Evolutionary conservation across 2,888 invertebrate genomes (phyloP).

Genomic region (Philereme transversata): DNA sequence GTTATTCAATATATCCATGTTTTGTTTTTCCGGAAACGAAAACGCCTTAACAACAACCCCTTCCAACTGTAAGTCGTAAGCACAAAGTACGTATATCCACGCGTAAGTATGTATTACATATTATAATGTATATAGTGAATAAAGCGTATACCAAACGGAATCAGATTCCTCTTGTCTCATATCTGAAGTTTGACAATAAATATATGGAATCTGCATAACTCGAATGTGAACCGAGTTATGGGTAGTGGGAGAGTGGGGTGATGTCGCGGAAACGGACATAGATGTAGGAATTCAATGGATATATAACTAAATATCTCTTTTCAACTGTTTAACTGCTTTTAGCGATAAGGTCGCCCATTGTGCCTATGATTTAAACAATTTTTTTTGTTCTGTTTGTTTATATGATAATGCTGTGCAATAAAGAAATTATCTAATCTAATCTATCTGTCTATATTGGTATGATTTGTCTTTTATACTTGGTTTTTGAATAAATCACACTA

Average conservation of each 20-base stretch:
- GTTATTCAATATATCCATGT: neutral
- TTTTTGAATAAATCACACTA: too few relatives aligned
- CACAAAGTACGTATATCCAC: neutral
- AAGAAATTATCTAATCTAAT: too few relatives aligned
- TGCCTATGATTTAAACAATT: too few relatives aligned
- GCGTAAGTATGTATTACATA: conserved; percentile 2
- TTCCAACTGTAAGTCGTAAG: neutral
- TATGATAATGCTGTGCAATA: too few relatives aligned
- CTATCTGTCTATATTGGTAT: too few relatives aligned
- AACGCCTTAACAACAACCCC: conserved; percentile 12
- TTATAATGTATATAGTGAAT: conserved; percentile 63
- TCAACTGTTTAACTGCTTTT: too few relatives aligned
- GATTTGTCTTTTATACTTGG: too few relatives aligned
- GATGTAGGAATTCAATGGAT: conserved; percentile 32
- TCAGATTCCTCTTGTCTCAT: conserved; percentile 81
- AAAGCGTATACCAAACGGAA: conserved; percentile 76
- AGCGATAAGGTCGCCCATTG: too few relatives aligned
- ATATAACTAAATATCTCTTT: neutral
- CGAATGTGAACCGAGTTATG: conserved; percentile 65
- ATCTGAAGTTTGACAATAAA: conserved; percentile 82
- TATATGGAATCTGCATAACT: conserved; percentile 80
- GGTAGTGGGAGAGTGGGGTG: conserved; percentile 58
- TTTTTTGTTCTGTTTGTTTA: too few relatives aligned
- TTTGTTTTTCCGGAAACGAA: conserved; percentile 24
- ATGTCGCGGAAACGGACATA: conserved; percentile 50